Conservation (phyloP, 2,797 vertebrate genomes). For the Eleutherodactylus coqui region DNA sequence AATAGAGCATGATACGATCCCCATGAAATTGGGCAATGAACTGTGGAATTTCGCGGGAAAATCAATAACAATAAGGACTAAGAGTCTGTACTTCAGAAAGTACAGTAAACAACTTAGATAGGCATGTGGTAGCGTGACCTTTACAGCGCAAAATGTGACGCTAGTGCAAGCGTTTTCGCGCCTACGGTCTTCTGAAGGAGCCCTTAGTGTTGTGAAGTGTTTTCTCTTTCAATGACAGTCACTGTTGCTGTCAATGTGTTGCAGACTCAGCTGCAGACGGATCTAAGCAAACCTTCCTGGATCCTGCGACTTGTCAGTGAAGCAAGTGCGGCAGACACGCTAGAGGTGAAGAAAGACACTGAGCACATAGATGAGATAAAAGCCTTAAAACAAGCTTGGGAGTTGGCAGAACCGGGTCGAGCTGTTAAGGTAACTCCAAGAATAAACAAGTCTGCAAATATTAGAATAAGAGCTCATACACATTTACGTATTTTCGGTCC, state of each 20-base stretch:
- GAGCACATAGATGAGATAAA: constrained; percentile 84
- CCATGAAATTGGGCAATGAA: too few relatives aligned
- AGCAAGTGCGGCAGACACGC: constrained; percentile 71
- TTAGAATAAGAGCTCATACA: neutral
- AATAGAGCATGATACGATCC: too few relatives aligned
- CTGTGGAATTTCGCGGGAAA: too few relatives aligned
- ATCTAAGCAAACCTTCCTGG: constrained; percentile 81
- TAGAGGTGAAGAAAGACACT: constrained; percentile 85
- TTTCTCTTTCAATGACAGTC: neutral
- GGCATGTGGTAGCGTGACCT: too few relatives aligned
- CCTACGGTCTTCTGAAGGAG: neutral
- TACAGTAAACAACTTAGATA: too few relatives aligned
- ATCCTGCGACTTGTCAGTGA: constrained; percentile 83
- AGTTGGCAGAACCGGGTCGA: constrained; percentile 83
- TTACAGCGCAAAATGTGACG: too few relatives aligned
- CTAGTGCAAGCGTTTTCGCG: too few relatives aligned
- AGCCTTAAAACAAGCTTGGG: constrained; percentile 89
- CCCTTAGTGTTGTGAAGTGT: neutral
- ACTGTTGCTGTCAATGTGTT: constrained; percentile 11
- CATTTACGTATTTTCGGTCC: too few relatives aligned
- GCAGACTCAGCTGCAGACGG: constrained; percentile 67
- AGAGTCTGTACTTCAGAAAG: too few relatives aligned
- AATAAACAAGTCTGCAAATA: neutral
- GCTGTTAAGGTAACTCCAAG: constrained; percentile 78
- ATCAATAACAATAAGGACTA: too few relatives aligned